A percentile compares a stretch with the other conserved stretches of the same genome.
Evolutionary conservation across 37 sponge, comb jelly and placozoan genomes (phyloP).

Genomic region (Halichondria panicea): DNA sequence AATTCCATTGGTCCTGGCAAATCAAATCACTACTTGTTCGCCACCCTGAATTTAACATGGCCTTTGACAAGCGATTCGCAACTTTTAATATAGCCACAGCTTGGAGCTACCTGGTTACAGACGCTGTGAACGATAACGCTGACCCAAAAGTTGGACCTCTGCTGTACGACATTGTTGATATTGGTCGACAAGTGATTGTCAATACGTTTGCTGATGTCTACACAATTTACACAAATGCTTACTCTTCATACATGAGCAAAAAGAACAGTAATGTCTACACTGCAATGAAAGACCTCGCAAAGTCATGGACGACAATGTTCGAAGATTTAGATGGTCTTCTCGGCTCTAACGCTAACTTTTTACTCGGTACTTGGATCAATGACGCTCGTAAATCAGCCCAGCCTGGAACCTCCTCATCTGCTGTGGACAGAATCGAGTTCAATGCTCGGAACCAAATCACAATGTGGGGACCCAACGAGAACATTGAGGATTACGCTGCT

Average conservation of each 20-base stretch:
- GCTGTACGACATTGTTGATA: constrained; percentile 52
- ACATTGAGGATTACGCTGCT: constrained; percentile 66
- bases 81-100: constrained; percentile 16
- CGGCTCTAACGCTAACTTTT: constrained; percentile 46
- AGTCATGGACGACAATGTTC: constrained; percentile 25
- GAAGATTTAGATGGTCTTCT: constrained; percentile 32
- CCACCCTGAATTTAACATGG: neutral
- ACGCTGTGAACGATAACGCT: neutral
- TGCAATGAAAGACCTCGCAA: neutral
- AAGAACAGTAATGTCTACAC: neutral
- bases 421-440: constrained; percentile 20
- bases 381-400: constrained; percentile 29
- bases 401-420: neutral
- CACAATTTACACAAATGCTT: constrained; percentile 6
- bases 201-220: constrained; percentile 39
- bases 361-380: constrained; percentile 54
- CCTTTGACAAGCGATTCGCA: neutral
- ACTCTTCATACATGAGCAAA: neutral
- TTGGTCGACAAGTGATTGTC: constrained; percentile 41
- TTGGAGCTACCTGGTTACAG: constrained; percentile 6
- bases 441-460: constrained; percentile 83
- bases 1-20: neutral
- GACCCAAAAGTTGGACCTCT: constrained; percentile 26
- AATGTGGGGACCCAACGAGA: constrained; percentile 62
- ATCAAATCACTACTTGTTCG: constrained; percentile 16